Base-by-base conservation (phyloP, 2,113 vertebrate genomes). In the Pithys albifrons region DNA sequence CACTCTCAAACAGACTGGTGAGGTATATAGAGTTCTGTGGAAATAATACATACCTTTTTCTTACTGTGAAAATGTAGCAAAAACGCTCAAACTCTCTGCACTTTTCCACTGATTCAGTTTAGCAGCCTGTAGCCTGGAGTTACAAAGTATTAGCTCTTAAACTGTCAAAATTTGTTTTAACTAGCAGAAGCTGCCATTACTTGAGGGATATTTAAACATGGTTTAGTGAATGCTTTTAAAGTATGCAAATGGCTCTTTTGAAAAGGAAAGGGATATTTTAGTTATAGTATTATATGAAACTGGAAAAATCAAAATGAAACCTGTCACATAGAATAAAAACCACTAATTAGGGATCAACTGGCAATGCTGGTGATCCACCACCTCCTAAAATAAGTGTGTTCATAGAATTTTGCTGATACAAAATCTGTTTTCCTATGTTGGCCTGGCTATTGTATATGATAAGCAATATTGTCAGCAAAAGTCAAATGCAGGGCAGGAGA, bases 241-340 rank as follows among this genome's bases (percentile, higher is more conserved):
- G 18, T 17, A 18, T 37, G 28, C 7, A 59, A 93, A 85, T 80
- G 24, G 5, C 45, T 84, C 19, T 81, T 86, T 92, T 74, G 58
- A 85, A 83, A 85, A 91, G 17, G 22, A 91, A 82, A 49, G 16
- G 5, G 7, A 23, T 51, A 48, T 79, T 85, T 67, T 55, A 9
- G 22, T 59, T 83, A 41, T 62, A 77, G 33, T 62, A n/a, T 71
- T 78, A 33, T 15, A 46, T 31, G 61, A 59, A 84, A 86, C 25
- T 72, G 45, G 57, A 74, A 88, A 69, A 86, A 93, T 75, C 45
- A 86, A 92, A 92, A 52, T 73, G 85, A 93, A 95, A n/a, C 13
- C 4, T 88, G 91, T 71, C 85, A 77, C 59, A n/a, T 27, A 33
- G 65, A 84, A 94, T 94, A 77, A 87, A 87, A 75, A 45, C 35